Percentiles rank a stretch among this genome's conserved stretches.
phyloP scores from a whole-genome alignment of 2,797 vertebrate genomes.

The Florisuga fusca region DNA sequence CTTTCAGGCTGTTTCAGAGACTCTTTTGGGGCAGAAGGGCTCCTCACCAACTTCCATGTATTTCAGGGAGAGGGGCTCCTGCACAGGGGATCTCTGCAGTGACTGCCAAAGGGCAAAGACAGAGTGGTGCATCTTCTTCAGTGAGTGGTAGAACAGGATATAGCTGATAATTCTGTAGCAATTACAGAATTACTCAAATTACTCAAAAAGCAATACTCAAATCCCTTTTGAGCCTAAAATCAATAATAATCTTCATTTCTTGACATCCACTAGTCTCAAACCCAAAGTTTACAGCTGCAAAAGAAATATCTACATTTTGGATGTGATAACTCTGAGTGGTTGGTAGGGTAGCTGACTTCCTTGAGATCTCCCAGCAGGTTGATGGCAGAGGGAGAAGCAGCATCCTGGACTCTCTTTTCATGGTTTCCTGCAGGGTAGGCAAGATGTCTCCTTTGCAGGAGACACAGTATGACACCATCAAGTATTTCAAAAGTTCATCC shows the following conservation, averaged over 20 bases:
- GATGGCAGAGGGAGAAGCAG: not conserved
- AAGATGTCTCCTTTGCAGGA: not conserved
- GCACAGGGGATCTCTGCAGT: not conserved
- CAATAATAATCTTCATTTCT: not conserved
- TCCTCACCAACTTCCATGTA: not conserved
- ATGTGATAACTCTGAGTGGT: not conserved
- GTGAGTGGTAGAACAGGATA: not conserved
- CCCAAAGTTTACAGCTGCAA: not conserved
- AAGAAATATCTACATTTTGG: not conserved
- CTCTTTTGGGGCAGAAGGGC: not conserved
- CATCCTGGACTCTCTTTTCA: not conserved
- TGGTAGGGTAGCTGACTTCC: not conserved
- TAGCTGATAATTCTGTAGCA: not conserved
- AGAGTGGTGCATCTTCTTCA: not conserved
- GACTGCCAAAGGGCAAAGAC: not conserved
- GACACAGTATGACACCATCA: not conserved
- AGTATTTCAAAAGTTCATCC: not conserved
- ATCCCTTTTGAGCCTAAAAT: not conserved
- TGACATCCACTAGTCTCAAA: not conserved
- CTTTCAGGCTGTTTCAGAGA: not conserved
- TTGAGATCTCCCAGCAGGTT: not conserved
- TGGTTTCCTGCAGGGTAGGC: rapidly evolving
- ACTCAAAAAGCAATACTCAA: too few relatives aligned
- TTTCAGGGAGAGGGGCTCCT: not conserved
- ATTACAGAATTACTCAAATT: too few relatives aligned